Percentiles rank a stretch among this genome's conserved stretches.
phyloP scores from a whole-genome alignment of 2,797 vertebrate genomes.

The Columba guinea region DNA sequence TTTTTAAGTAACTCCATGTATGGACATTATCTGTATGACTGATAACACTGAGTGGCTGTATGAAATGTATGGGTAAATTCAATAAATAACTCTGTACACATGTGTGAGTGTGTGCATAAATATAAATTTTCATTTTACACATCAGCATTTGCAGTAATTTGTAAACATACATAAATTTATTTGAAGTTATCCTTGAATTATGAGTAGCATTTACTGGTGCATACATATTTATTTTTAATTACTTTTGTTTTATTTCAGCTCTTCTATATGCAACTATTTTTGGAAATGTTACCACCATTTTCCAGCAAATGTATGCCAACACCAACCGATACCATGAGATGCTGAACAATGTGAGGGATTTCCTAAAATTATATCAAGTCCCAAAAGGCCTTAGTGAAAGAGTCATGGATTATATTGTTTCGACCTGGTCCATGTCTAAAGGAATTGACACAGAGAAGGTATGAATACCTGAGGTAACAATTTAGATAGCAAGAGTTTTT shows the following conservation, averaged over 20 bases:
- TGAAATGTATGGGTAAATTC: not conserved
- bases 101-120: not conserved
- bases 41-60: not conserved
- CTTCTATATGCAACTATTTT: conserved; percentile 98
- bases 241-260: conserved; percentile 79
- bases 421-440: conserved; percentile 98
- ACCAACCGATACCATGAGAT: conserved; percentile 98
- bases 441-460: conserved; percentile 99
- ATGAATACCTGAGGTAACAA: conserved; percentile 46
- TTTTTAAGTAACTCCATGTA: not conserved
- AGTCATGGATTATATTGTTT: conserved; percentile 98
- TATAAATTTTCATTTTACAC: not conserved
- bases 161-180: not conserved
- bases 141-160: not conserved
- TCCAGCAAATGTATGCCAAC: conserved; percentile 99
- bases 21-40: not conserved
- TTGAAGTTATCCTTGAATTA: not conserved
- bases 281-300: conserved; percentile 97
- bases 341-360: conserved; percentile 96
- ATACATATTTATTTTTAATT: not conserved
- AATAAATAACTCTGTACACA: not conserved
- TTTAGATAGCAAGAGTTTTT: not conserved
- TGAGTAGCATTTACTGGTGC: not conserved
- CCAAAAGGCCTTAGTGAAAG: conserved; percentile 96
- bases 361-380: conserved; percentile 97